phyloP scores from a whole-genome alignment of 2,888 invertebrate species.

The Nomada lathburiana region DNA sequence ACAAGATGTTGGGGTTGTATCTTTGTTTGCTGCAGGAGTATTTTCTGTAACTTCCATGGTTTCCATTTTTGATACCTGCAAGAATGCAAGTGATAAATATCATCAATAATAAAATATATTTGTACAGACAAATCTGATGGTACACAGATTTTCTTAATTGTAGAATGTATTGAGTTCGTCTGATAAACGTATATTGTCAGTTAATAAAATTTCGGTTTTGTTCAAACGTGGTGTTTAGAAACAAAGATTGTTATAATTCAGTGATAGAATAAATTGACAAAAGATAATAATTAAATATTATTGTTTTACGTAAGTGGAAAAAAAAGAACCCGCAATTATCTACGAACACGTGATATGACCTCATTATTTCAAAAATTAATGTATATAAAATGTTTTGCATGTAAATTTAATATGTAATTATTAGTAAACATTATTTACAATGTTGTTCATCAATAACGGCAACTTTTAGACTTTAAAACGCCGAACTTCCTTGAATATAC shows the following conservation, averaged over 20 bases:
- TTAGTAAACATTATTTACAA: slow-evolving; percentile 72
- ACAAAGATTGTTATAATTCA: not conserved
- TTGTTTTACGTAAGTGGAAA: slow-evolving; percentile 32
- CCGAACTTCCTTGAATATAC: slow-evolving; percentile 18
- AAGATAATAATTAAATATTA: slow-evolving; percentile 5
- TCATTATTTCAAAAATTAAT: slow-evolving; percentile 38
- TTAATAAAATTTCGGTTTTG: not conserved
- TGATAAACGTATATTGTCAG: not conserved
- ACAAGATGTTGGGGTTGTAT: slow-evolving; percentile 60
- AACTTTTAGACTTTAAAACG: slow-evolving; percentile 23
- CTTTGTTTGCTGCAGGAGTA: slow-evolving; percentile 76
- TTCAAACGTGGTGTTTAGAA: not conserved
- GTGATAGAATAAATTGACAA: not conserved
- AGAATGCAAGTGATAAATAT: slow-evolving; percentile 33
- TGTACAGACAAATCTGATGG: not conserved
- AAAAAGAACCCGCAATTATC: slow-evolving; percentile 46
- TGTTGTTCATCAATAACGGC: slow-evolving; percentile 69
- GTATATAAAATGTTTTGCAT: slow-evolving; percentile 23
- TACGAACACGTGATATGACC: slow-evolving; percentile 55
- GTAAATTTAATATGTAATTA: slow-evolving; percentile 39
- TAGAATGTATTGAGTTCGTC: not conserved
- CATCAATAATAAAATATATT: slow-evolving; percentile 5
- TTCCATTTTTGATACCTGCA: slow-evolving; percentile 84
- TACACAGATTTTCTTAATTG: not conserved
- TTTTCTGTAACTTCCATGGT: slow-evolving; percentile 85